Conservation (phyloP, 2,113 vertebrate genomes). For the Bagarius yarrelli region DNA sequence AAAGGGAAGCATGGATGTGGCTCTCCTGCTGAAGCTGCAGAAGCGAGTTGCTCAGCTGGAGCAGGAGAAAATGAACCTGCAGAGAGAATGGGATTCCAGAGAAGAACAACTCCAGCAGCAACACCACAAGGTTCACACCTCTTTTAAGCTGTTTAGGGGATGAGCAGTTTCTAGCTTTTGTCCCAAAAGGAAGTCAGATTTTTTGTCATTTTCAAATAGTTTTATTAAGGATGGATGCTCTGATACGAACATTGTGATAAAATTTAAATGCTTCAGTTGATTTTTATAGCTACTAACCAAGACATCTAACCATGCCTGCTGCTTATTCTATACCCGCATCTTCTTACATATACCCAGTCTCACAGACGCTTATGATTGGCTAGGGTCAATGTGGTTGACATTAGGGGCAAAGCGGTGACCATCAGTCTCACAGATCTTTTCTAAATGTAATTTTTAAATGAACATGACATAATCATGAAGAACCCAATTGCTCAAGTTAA, state of each 20-base stretch:
- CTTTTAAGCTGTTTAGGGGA: neutral
- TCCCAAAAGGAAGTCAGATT: neutral
- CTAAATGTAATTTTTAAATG: no score
- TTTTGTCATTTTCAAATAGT: neutral
- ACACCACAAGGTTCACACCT: slow-evolving; percentile 10
- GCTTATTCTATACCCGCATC: no score
- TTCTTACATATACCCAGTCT: no score
- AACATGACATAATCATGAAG: neutral
- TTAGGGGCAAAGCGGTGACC: no score
- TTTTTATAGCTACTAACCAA: no score
- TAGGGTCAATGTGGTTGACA: no score
- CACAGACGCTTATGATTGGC: no score
- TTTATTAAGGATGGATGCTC: neutral
- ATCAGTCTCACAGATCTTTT: no score
- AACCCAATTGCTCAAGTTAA: neutral
- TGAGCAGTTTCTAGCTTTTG: neutral
- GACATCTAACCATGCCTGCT: no score
- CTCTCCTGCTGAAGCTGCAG: slow-evolving; percentile 91
- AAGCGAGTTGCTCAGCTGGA: slow-evolving; percentile 89
- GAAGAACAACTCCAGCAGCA: slow-evolving; percentile 79
- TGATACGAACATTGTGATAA: neutral
- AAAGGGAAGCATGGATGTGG: slow-evolving; percentile 79
- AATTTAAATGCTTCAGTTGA: neutral
- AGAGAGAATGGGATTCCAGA: slow-evolving; percentile 82
- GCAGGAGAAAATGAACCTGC: slow-evolving; percentile 84